Evolutionary conservation across 1,140 invertebrate genomes (phyloP).

Genomic region (Drosophila sproati): DNA sequence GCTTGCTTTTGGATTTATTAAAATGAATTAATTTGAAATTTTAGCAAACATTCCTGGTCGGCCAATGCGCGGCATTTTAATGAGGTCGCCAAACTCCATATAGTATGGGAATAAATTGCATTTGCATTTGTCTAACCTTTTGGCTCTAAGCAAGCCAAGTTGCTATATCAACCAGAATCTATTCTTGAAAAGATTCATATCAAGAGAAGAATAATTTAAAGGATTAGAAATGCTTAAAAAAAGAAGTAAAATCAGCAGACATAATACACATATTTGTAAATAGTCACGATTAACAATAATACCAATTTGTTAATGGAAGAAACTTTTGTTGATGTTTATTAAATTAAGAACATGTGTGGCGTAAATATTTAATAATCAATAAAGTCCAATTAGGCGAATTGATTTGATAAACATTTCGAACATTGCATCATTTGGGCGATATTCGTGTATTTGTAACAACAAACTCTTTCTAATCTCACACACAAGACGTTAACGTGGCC

Average conservation of each 20-base stretch:
- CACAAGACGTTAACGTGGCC: conserved; percentile 58
- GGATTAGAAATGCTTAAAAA: no score
- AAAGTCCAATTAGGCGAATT: not conserved
- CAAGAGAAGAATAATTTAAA: not conserved
- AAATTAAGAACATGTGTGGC: not conserved
- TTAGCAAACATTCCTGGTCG: conserved; percentile 39
- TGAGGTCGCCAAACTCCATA: conserved; percentile 48
- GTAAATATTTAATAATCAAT: not conserved
- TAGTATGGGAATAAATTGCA: conserved; percentile 49
- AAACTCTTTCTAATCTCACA: conserved; percentile 36
- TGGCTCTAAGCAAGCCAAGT: conserved; percentile 30
- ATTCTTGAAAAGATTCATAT: not conserved
- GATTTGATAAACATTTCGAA: conserved; percentile 12
- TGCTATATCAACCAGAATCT: not conserved
- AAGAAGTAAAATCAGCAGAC: no score
- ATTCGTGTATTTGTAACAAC: conserved; percentile 6
- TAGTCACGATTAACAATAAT: no score
- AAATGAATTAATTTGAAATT: conserved; percentile 82
- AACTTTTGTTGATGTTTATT: no score
- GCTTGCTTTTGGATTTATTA: conserved; percentile 71
- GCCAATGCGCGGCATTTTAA: conserved; percentile 74
- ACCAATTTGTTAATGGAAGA: no score
- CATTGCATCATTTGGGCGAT: conserved; percentile 14
- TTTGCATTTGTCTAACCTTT: conserved; percentile 71
- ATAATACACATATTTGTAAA: no score